Evolutionary conservation across 2,113 vertebrate species (phyloP), one percentile per base, ranked within the genome.

Genomic region (Scytalopus superciliaris): DNA sequence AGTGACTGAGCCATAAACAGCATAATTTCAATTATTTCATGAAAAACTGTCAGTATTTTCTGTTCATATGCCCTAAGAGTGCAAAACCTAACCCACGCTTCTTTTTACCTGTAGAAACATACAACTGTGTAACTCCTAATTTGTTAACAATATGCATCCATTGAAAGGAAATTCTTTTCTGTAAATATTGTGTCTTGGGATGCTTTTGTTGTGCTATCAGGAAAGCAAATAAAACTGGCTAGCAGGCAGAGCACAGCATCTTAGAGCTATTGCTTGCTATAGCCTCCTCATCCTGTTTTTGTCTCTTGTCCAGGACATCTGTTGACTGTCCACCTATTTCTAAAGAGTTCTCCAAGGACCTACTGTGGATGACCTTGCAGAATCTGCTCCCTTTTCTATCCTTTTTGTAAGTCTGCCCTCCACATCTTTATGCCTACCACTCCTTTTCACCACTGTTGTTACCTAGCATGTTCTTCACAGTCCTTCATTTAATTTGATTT

Each of bases 31-130:
- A 42, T 56, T 60, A 64, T 31, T 60, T 52, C 44, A 72, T 35
- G 30, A 45, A 50, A 64, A 45, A 19, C 8, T 47, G 64, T 10
- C 44, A 14, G 6, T 64, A 47, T 82, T 76, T 68, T 83, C 49
- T 69, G 11, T 44, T 87, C 44, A 47, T 19, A 33, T 12, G 21
- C 0, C 0, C 1, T 16, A 35, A 78, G 33, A 68, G 3, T 18
- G 6, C 11, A 68, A 80, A 79, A 56, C 13, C 21, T 53, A 79
- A 18, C 2, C 8, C 11, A 37, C 2, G 1, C 2, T 50, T 73
- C 39, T 50, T 83, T 67, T 60, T 10, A 44, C 13, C 3, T 56
- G 3, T n/a, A 50, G 21, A 49, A 63, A 47, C 12, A 18, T 60
- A 60, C 14, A 86, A 10, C 31, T 56, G 10, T 8, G 18, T 79